Percentiles rank a stretch among this genome's conserved stretches.
phyloP scores from a whole-genome alignment of 2,797 vertebrate species.

The Erethizon dorsatum region DNA sequence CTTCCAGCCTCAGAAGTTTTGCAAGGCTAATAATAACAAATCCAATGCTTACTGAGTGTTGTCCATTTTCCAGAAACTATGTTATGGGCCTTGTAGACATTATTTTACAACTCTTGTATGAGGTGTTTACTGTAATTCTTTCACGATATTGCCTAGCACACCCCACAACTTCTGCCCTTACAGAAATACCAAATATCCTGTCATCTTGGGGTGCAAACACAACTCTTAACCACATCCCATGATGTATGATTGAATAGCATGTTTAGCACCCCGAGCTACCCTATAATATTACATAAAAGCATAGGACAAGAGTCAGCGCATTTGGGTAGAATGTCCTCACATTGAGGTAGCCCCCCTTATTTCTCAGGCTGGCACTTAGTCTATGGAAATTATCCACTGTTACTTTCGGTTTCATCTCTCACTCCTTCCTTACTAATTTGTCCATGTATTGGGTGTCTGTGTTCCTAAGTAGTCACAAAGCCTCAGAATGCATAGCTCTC shows the following conservation, averaged over 20 bases:
- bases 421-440: background rate
- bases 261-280: background rate
- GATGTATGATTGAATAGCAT: background rate
- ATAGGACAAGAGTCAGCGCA: background rate
- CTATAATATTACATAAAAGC: background rate
- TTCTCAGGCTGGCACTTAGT: background rate
- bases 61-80: background rate
- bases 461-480: background rate
- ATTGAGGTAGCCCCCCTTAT: background rate
- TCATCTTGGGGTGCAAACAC: background rate
- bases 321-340: background rate
- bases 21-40: background rate
- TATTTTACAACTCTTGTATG: background rate
- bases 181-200: conserved; percentile 51
- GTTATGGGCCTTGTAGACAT: background rate
- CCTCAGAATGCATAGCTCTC: background rate
- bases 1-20: background rate
- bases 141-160: background rate
- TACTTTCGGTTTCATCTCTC: background rate
- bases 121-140: background rate
- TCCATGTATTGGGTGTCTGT: background rate
- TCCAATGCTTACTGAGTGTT: background rate
- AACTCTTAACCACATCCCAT: conserved; percentile 30
- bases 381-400: background rate
- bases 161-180: background rate